Conservation (phyloP, 1,140 invertebrate species). For the Stegodyphus mimosarum region DNA sequence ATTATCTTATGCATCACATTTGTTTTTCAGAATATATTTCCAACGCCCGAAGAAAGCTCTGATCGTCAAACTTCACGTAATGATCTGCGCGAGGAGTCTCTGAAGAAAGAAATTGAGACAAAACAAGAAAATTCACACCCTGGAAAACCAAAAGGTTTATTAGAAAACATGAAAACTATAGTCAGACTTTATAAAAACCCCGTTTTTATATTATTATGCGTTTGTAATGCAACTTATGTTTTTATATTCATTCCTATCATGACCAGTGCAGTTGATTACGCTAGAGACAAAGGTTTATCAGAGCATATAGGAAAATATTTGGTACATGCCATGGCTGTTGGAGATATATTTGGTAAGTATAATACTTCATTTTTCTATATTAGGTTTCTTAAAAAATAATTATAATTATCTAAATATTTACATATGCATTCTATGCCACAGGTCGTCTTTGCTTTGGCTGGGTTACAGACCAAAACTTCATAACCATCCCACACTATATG, state of each 20-base stretch:
- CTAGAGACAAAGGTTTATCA: slow-evolving; percentile 10
- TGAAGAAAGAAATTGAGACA: too few relatives aligned
- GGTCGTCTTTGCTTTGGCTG: slow-evolving; percentile 45
- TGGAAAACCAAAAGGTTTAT: background rate
- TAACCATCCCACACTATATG: slow-evolving; percentile 37
- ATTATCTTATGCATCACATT: too few relatives aligned
- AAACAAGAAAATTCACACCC: too few relatives aligned
- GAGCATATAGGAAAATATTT: slow-evolving; percentile 1
- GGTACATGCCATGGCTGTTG: slow-evolving; percentile 9
- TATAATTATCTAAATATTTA: too few relatives aligned
- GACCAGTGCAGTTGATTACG: slow-evolving; percentile 8
- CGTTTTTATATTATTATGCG: background rate
- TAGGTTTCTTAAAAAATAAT: too few relatives aligned
- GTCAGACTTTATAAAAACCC: slow-evolving; percentile 18
- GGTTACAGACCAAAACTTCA: slow-evolving; percentile 25
- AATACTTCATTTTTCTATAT: too few relatives aligned
- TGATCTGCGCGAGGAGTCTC: too few relatives aligned
- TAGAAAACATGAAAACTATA: slow-evolving; percentile 15
- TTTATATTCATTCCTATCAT: slow-evolving; percentile 29
- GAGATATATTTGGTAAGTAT: slow-evolving; percentile 20
- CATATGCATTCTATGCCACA: background rate
- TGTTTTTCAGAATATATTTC: too few relatives aligned
- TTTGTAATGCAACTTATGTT: background rate
- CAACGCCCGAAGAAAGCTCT: too few relatives aligned
- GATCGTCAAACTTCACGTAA: too few relatives aligned